Evolutionary conservation across 2,888 invertebrate species (phyloP).

Genomic region (Ornithoptera priamus): DNA sequence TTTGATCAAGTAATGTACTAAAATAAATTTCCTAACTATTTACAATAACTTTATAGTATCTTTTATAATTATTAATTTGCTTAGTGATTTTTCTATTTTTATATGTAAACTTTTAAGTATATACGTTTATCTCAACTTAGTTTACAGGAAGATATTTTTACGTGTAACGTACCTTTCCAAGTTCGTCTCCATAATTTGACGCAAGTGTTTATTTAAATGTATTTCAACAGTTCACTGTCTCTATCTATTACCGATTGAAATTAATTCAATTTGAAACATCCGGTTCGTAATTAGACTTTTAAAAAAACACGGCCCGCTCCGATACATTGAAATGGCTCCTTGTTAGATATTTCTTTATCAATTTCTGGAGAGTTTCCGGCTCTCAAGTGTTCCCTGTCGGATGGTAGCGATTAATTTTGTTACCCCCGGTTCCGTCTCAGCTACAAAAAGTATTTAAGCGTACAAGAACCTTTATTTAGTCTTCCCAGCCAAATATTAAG

Average conservation of each 20-base stretch:
- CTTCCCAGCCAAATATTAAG: constrained; percentile 6
- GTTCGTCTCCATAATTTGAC: background rate
- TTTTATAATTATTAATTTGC: background rate
- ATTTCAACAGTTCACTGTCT: constrained; percentile 11
- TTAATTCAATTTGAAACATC: constrained; percentile 25
- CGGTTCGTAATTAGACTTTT: constrained; percentile 19
- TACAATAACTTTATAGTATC: too few species aligned
- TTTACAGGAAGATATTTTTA: background rate
- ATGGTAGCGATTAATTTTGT: constrained; percentile 62
- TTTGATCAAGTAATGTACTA: too few species aligned
- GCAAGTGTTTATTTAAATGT: background rate
- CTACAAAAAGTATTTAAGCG: constrained; percentile 37
- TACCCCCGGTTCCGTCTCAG: constrained; percentile 42
- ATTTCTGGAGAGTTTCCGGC: constrained; percentile 60
- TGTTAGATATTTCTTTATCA: constrained; percentile 49
- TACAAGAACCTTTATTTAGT: constrained; percentile 10
- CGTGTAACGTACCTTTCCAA: background rate
- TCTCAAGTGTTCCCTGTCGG: constrained; percentile 54
- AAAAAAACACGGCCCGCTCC: constrained; percentile 3
- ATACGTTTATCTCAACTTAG: background rate
- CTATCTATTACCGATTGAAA: constrained; percentile 11
- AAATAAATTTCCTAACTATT: too few species aligned
- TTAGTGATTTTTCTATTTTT: too few species aligned
- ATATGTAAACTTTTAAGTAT: background rate
- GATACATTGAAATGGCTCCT: constrained; percentile 24